These are phyloP conservation scores for Aelia acuminata DNA, from an alignment of 2,888 invertebrate genomes.

Conservation along the genomic window DNA sequence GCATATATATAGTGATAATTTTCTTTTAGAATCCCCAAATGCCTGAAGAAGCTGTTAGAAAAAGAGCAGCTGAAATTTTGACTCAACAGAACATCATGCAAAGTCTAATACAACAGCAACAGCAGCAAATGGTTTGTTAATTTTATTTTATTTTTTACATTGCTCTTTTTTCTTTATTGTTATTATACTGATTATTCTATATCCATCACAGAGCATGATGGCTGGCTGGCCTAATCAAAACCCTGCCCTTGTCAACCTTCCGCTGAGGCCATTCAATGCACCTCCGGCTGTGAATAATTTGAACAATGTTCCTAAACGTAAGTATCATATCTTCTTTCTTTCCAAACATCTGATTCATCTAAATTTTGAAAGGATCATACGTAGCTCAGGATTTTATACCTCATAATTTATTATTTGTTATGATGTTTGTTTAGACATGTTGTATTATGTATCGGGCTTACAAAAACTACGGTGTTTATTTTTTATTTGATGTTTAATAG, in stretches of 20 bases:
- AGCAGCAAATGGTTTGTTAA: slow-evolving; percentile 41
- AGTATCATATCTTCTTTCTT: neutral
- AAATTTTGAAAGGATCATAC: neutral
- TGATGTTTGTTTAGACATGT: neutral
- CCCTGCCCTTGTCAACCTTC: slow-evolving; percentile 11
- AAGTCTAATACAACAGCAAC: slow-evolving; percentile 31
- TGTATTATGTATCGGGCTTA: neutral
- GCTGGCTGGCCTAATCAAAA: neutral
- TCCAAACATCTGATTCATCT: neutral
- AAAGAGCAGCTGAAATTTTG: slow-evolving; percentile 34
- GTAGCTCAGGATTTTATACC: no score
- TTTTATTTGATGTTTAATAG: no score
- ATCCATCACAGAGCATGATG: neutral
- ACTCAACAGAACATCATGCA: slow-evolving; percentile 36
- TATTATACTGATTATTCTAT: neutral
- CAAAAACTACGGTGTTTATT: no score
- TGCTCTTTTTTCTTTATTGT: neutral
- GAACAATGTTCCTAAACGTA: slow-evolving; percentile 31
- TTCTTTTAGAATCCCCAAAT: slow-evolving; percentile 37
- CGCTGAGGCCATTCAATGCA: neutral
- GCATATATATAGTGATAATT: neutral
- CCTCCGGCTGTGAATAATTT: slow-evolving; percentile 4
- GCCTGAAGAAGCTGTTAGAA: slow-evolving; percentile 51
- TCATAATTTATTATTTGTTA: neutral
- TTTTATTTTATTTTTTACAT: neutral